These are phyloP conservation scores for Microcaecilia unicolor DNA, from an alignment of 2,797 vertebrate genomes.

Conservation along the genomic window DNA sequence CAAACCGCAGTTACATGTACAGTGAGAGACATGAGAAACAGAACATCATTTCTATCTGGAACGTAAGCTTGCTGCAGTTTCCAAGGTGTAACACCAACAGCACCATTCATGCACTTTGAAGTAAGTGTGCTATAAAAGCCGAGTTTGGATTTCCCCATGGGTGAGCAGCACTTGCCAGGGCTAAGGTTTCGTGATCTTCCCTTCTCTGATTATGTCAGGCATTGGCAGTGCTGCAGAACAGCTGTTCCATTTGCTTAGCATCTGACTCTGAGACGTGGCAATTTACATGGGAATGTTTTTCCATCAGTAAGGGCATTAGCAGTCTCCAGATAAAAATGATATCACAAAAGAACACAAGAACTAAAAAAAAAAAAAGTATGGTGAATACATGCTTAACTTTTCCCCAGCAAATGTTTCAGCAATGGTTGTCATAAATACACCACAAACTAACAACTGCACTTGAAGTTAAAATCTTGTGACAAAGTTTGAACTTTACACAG, in stretches of 20 bases:
- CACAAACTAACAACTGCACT: conserved; percentile 37
- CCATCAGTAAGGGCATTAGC: background rate
- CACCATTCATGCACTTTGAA: too few relatives aligned
- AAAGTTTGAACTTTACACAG: conserved; percentile 11
- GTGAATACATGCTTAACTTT: conserved; percentile 52
- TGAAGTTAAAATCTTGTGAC: conserved; percentile 16
- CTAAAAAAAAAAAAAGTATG: conserved; percentile 15
- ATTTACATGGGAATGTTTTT: too few relatives aligned
- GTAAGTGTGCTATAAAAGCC: too few relatives aligned
- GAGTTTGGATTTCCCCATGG: too few relatives aligned
- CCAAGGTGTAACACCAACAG: too few relatives aligned
- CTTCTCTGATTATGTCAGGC: too few relatives aligned
- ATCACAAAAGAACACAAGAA: conserved; percentile 21
- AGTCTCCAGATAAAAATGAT: conserved; percentile 54
- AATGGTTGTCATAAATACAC: conserved; percentile 36
- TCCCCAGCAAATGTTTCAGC: conserved; percentile 25
- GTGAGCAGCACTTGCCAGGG: too few relatives aligned
- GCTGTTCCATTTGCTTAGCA: background rate
- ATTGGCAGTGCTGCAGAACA: too few relatives aligned
- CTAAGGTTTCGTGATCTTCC: too few relatives aligned
- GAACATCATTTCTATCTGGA: conserved; percentile 49
- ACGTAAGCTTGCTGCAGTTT: background rate
- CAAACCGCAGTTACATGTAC: conserved; percentile 6
- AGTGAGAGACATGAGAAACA: conserved; percentile 13
- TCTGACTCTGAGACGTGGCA: background rate